Evolutionary conservation across 2,797 vertebrate genomes (phyloP).

Genomic region (Pempheris klunzingeri): DNA sequence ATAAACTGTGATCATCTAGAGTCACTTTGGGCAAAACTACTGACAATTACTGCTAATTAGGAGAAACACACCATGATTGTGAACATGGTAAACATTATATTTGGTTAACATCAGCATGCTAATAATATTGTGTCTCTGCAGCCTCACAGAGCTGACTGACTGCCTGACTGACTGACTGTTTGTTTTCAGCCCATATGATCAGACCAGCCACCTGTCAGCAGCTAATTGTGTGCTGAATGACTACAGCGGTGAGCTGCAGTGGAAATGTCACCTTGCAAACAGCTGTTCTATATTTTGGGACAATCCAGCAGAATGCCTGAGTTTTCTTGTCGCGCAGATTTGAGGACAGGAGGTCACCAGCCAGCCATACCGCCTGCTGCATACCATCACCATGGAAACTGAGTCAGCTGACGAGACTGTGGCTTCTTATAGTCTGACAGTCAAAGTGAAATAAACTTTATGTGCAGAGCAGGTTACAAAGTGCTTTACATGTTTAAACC

Average conservation of each 20-base stretch:
- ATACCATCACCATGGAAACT: slow-evolving; percentile 37
- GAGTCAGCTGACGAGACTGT: not conserved
- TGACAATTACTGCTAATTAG: too few species aligned
- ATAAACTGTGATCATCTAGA: too few species aligned
- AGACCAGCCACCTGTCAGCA: slow-evolving; percentile 43
- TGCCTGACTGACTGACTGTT: slow-evolving; percentile 1
- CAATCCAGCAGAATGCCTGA: slow-evolving; percentile 22
- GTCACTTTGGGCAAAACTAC: too few species aligned
- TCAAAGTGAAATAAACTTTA: not conserved
- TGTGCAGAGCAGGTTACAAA: too few species aligned
- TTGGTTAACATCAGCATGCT: too few species aligned
- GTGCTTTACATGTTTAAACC: too few species aligned
- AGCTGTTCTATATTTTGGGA: slow-evolving; percentile 37
- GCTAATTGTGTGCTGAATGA: slow-evolving; percentile 38
- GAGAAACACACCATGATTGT: not conserved
- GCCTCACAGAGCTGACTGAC: not conserved
- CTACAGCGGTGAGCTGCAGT: slow-evolving; percentile 7
- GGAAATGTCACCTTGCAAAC: slow-evolving; percentile 40
- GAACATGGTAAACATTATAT: not conserved
- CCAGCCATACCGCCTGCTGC: slow-evolving; percentile 16
- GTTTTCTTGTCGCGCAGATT: slow-evolving; percentile 23
- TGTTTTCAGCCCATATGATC: slow-evolving; percentile 19
- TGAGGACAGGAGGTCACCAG: slow-evolving; percentile 29
- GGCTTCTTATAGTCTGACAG: not conserved
- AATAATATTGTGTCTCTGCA: too few species aligned